These are phyloP conservation scores for Acrocyrtus sp. DNA, from an alignment of 2,888 invertebrate genomes.

Conservation along the genomic window DNA sequence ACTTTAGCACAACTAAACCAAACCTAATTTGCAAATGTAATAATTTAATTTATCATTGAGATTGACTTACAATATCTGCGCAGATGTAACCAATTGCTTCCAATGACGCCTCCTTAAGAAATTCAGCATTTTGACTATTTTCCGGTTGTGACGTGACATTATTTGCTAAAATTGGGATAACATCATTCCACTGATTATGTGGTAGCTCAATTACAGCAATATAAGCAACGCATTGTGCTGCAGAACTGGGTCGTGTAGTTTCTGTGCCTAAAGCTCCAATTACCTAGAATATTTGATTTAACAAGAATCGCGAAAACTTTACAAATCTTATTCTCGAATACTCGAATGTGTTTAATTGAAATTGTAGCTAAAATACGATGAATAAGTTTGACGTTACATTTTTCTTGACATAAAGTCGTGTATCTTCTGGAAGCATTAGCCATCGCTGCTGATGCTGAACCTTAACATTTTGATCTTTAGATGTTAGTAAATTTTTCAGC, in stretches of 20 bases:
- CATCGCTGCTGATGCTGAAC: constrained; percentile 90
- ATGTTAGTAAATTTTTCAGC: constrained; percentile 96
- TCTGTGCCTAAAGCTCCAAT: constrained; percentile 95
- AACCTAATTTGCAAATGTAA: not conserved
- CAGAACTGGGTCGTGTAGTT: constrained; percentile 92
- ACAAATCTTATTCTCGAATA: not conserved
- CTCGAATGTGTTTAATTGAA: not conserved
- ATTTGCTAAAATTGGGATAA: constrained; percentile 86
- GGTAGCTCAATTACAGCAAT: constrained; percentile 97
- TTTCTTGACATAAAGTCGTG: constrained; percentile 89
- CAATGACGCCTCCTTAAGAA: constrained; percentile 94
- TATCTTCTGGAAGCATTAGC: constrained; percentile 89
- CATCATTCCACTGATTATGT: constrained; percentile 89
- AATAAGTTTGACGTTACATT: constrained; percentile 78
- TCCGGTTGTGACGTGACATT: constrained; percentile 85
- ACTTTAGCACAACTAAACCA: not conserved
- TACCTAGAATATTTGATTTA: constrained; percentile 73
- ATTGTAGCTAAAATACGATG: not conserved
- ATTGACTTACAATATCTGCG: constrained; percentile 82
- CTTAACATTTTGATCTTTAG: constrained; percentile 88
- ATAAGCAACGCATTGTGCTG: constrained; percentile 99
- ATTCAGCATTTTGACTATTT: constrained; percentile 78
- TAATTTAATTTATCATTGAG: not conserved
- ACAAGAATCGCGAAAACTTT: not conserved
- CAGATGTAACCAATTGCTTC: constrained; percentile 99